A percentile compares a stretch with the other conserved stretches of the same genome.
These are phyloP conservation scores for Diploscapter pachys DNA, from an alignment of 1,140 invertebrate species.

Conservation along the genomic window DNA sequence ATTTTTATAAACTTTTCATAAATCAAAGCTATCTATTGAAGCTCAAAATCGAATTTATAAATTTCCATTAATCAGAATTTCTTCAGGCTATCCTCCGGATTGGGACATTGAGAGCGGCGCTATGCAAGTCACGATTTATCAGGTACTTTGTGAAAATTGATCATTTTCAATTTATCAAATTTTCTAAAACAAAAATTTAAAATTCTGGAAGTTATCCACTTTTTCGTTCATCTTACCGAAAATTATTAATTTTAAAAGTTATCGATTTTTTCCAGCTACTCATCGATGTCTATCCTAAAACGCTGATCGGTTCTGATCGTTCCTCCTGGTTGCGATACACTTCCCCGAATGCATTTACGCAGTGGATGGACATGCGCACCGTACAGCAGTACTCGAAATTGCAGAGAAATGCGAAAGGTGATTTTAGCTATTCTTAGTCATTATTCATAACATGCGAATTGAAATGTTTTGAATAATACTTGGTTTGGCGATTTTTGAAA, in stretches of 20 bases:
- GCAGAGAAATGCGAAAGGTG: conserved; percentile 63
- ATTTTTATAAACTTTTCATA: too few relatives aligned
- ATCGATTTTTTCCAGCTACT: conserved; percentile 53
- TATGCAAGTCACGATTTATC: conserved; percentile 79
- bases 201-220: too few relatives aligned
- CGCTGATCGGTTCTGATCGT: conserved; percentile 70
- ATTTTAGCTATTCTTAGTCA: neutral
- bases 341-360: conserved; percentile 48
- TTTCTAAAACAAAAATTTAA: too few relatives aligned
- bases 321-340: conserved; percentile 46
- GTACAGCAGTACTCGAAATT: conserved; percentile 62
- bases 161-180: too few relatives aligned
- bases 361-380: conserved; percentile 70
- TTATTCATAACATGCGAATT: too few relatives aligned
- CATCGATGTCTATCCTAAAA: conserved; percentile 94
- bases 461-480: too few relatives aligned
- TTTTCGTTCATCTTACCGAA: too few relatives aligned
- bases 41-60: neutral
- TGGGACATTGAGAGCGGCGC: conserved; percentile 77
- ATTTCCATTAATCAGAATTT: neutral
- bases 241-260: too few relatives aligned
- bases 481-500: too few relatives aligned
- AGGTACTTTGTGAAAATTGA: conserved; percentile 65
- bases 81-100: conserved; percentile 49
- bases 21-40: conserved; percentile 1